Evolutionary conservation across 2,113 vertebrate genomes (phyloP).

Genomic region (Alethe diademata): DNA sequence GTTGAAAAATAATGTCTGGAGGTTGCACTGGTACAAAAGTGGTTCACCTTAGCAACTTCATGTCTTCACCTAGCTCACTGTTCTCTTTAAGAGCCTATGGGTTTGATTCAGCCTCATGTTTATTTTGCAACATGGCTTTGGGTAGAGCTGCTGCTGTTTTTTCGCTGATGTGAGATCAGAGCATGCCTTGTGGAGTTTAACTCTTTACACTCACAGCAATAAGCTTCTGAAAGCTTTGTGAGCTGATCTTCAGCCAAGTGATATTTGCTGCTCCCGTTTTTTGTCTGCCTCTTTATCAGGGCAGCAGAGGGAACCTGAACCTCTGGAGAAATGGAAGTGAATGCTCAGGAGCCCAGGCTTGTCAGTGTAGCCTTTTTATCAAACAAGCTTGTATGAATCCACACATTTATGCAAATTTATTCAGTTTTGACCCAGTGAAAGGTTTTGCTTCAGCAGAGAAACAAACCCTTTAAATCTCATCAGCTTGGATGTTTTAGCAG

Average conservation of each 20-base stretch:
- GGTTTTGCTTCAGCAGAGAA: not conserved
- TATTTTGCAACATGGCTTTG: slow-evolving; percentile 39
- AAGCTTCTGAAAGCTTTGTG: not conserved
- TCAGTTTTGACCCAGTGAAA: not conserved
- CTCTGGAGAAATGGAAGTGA: not conserved
- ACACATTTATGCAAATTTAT: not conserved
- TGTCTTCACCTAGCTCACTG: not conserved
- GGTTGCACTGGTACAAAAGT: not conserved
- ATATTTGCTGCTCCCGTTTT: accelerated
- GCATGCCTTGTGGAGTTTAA: slow-evolving; percentile 39
- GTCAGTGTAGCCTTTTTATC: not conserved
- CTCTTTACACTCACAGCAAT: not conserved
- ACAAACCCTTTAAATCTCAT: not conserved
- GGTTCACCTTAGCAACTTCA: not conserved
- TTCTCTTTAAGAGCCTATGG: slow-evolving; percentile 22
- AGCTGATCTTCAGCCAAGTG: not conserved
- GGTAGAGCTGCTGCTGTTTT: slow-evolving; percentile 31
- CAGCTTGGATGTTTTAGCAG: not conserved
- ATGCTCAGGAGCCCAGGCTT: not conserved
- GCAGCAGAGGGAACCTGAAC: not conserved
- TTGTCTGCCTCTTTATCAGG: not conserved
- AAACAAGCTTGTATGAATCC: not conserved
- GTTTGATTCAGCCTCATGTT: not conserved
- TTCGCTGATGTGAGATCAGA: slow-evolving; percentile 51
- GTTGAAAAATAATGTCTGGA: not conserved